phyloP scores from a whole-genome alignment of 1,140 invertebrate species.

The Maconellicoccus hirsutus region DNA sequence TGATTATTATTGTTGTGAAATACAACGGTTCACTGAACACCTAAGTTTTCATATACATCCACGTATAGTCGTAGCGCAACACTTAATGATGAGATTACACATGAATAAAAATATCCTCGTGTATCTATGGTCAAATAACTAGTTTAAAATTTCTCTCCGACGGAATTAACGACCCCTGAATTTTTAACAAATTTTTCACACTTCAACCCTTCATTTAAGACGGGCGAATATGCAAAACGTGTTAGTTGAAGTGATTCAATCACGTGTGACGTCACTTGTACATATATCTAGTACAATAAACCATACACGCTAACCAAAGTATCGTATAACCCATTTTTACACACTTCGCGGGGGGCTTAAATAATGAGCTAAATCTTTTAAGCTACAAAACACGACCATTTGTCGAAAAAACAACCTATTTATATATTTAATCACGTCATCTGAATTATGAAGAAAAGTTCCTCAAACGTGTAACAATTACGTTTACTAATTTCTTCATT shows the following conservation, averaged over 20 bases:
- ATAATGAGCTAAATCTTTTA: conserved; percentile 5
- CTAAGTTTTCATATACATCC: too few relatives aligned
- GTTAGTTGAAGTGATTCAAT: neutral
- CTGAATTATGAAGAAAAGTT: too few relatives aligned
- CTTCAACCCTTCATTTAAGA: neutral
- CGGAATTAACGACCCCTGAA: neutral
- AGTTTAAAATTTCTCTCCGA: neutral
- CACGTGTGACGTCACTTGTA: neutral
- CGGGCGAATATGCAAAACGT: neutral
- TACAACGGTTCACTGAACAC: neutral
- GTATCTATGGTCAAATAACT: neutral
- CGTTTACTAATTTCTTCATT: neutral
- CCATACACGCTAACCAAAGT: neutral
- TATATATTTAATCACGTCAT: neutral
- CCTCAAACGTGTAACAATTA: too few relatives aligned
- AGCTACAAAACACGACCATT: neutral
- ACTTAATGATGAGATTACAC: neutral
- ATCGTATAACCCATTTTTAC: neutral
- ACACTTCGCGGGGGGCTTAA: neutral
- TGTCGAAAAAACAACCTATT: neutral
- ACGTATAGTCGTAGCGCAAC: neutral
- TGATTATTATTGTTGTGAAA: conserved; percentile 6
- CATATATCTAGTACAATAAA: neutral
- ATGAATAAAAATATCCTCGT: too few relatives aligned
- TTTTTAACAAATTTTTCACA: neutral